Evolutionary conservation across 2,113 vertebrate species (phyloP).

Genomic region (Helogale parvula): DNA sequence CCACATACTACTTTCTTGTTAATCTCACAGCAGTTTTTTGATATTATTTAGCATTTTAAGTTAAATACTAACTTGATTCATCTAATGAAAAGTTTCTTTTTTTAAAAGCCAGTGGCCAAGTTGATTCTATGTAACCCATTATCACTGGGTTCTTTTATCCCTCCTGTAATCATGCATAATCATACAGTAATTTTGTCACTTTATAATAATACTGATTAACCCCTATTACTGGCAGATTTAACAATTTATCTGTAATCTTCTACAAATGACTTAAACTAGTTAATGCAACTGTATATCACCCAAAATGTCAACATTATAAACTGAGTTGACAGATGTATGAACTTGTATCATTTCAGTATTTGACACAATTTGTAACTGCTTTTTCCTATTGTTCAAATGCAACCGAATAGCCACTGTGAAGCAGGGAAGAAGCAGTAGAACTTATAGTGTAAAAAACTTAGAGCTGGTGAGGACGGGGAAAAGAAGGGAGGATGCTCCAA

Average conservation of each 20-base stretch:
- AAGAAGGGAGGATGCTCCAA: not conserved
- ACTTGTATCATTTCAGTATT: not conserved
- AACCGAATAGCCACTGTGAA: not conserved
- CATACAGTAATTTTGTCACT: not conserved
- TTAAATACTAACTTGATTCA: conserved; percentile 18
- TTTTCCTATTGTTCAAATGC: not conserved
- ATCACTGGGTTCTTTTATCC: not conserved
- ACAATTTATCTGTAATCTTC: not conserved
- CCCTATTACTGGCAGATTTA: not conserved
- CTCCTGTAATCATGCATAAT: not conserved
- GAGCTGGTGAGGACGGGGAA: not conserved
- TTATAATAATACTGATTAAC: not conserved
- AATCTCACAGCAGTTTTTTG: not conserved
- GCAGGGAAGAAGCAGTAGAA: too few species aligned
- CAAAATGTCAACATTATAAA: not conserved
- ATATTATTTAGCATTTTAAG: not conserved
- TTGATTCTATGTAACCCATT: not conserved
- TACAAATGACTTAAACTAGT: not conserved
- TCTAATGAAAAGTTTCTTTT: not conserved
- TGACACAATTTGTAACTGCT: not conserved
- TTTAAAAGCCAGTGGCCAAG: not conserved
- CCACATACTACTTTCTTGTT: not conserved
- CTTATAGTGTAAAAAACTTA: not conserved
- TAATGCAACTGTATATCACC: conserved; percentile 14
- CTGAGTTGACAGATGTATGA: not conserved